A percentile compares a stretch with the other conserved stretches of the same genome.
Evolutionary conservation across 2,797 vertebrate genomes (phyloP).

Genomic region (Setipinna tenuifilis): DNA sequence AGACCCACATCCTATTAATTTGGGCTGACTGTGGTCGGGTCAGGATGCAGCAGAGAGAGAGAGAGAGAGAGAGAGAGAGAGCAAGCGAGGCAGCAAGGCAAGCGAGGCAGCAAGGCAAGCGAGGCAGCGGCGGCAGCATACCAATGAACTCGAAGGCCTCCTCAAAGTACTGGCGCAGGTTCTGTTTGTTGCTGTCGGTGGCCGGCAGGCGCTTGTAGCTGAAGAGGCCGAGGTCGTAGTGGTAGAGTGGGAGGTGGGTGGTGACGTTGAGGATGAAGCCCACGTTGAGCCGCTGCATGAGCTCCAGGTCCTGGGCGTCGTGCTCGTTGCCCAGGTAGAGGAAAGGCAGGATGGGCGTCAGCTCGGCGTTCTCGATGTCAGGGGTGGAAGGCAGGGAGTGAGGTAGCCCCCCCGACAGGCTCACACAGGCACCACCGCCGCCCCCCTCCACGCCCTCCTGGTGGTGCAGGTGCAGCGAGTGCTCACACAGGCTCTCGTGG

Average conservation of each 20-base stretch:
- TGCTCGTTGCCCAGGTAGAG: slow-evolving; percentile 96
- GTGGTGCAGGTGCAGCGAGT: slow-evolving; percentile 89
- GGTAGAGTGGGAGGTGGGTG: slow-evolving; percentile 96
- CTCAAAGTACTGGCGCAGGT: slow-evolving; percentile 98
- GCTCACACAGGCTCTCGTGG: slow-evolving; percentile 95
- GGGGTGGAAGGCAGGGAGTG: slow-evolving; percentile 91
- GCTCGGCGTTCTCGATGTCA: slow-evolving; percentile 95
- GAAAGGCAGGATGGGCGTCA: slow-evolving; percentile 94
- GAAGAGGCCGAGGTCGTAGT: slow-evolving; percentile 91
- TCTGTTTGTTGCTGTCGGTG: slow-evolving; percentile 99
- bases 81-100: no score
- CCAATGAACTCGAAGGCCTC: slow-evolving; percentile 99
- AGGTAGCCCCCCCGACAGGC: slow-evolving; percentile 84
- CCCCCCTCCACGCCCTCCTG: slow-evolving; percentile 83
- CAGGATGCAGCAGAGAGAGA: not conserved
- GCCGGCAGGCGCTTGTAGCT: slow-evolving; percentile 95
- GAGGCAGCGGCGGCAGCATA: slow-evolving; percentile 64
- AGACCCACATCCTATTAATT: not conserved
- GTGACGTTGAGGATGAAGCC: slow-evolving; percentile 95
- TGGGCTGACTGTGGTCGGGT: not conserved
- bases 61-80: no score
- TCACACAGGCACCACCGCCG: slow-evolving; percentile 66
- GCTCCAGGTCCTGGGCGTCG: slow-evolving; percentile 89
- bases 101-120: no score
- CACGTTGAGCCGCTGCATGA: slow-evolving; percentile 90